phyloP scores from a whole-genome alignment of 2,797 vertebrate species.

The Tachyglossus aculeatus region DNA sequence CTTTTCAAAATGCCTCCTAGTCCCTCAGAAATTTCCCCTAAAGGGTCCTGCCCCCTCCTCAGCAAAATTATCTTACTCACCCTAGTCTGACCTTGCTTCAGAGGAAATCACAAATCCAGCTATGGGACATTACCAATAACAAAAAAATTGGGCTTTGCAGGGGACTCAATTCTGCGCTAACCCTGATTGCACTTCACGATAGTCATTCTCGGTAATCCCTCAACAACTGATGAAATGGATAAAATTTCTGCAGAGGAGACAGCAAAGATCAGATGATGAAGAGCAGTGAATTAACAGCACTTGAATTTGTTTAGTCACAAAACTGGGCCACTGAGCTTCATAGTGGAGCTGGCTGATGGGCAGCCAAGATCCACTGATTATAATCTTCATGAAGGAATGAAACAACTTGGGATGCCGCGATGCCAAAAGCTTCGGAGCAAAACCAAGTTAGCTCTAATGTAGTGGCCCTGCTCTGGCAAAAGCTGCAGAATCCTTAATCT shows the following conservation, averaged over 20 bases:
- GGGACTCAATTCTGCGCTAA: neutral
- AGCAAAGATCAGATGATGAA: neutral
- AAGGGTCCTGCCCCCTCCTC: neutral
- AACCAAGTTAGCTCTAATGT: neutral
- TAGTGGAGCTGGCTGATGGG: neutral
- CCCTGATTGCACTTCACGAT: neutral
- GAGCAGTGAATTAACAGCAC: neutral
- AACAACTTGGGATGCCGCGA: neutral
- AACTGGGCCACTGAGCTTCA: neutral
- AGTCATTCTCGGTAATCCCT: constrained; percentile 1
- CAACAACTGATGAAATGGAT: constrained; percentile 7
- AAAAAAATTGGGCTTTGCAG: neutral
- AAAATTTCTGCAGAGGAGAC: neutral
- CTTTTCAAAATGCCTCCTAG: too few relatives aligned
- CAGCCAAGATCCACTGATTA: neutral
- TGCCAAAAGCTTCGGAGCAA: neutral
- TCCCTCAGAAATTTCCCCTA: neutral
- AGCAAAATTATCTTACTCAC: neutral
- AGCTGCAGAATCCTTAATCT: too few relatives aligned
- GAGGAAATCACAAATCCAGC: constrained; percentile 17
- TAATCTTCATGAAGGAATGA: neutral
- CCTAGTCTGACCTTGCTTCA: neutral
- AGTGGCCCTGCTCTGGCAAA: neutral
- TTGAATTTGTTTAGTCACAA: neutral
- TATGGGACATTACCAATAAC: constrained; percentile 7